These are phyloP conservation scores for Teleiodes luculella DNA, from an alignment of 2,888 invertebrate species.

Conservation along the genomic window DNA sequence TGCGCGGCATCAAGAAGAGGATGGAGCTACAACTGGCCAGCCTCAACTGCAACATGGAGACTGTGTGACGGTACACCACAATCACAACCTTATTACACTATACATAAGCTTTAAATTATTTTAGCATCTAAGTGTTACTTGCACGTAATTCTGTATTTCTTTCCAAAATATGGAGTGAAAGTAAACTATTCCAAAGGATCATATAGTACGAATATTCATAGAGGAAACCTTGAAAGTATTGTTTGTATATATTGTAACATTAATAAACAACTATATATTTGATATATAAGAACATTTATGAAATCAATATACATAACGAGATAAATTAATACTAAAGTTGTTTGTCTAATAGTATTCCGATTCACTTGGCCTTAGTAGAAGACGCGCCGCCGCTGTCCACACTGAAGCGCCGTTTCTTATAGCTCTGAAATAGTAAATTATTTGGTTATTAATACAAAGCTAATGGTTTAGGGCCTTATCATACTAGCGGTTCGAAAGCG, in stretches of 20 bases:
- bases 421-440: conserved; percentile 51
- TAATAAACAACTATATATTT: not conserved
- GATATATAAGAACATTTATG: not conserved
- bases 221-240: too few species aligned
- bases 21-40: conserved; percentile 85
- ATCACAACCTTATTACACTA: not conserved
- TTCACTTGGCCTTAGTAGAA: not conserved
- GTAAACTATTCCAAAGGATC: too few species aligned
- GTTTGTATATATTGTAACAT: too few species aligned
- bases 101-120: conserved; percentile 13
- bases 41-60: conserved; percentile 74
- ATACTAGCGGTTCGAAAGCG: too few species aligned
- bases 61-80: conserved; percentile 37
- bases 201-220: not conserved
- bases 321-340: too few species aligned
- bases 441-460: too few species aligned
- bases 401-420: conserved; percentile 24
- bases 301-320: too few species aligned
- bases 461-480: too few species aligned
- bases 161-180: too few species aligned
- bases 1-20: conserved; percentile 79
- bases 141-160: too few species aligned
- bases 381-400: not conserved
- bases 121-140: not conserved
- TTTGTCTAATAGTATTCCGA: too few species aligned